These are phyloP conservation scores for Varecia variegata DNA, from an alignment of 2,797 vertebrate species.

Conservation along the genomic window DNA sequence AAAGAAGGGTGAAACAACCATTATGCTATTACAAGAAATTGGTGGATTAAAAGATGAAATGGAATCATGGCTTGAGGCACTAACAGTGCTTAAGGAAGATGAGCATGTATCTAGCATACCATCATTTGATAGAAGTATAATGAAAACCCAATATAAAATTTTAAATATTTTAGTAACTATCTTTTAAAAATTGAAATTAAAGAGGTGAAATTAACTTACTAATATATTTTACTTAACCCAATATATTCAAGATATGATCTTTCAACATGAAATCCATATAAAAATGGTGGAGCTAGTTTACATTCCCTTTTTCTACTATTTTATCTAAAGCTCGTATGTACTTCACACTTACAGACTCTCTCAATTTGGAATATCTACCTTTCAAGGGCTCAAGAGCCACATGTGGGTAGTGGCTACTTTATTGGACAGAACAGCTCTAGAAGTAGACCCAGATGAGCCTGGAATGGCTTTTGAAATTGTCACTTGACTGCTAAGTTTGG, in stretches of 20 bases:
- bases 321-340: neutral
- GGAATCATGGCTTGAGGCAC: neutral
- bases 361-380: neutral
- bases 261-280: neutral
- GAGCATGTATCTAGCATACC: neutral
- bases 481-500: neutral
- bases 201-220: neutral
- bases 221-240: neutral
- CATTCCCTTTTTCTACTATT: neutral
- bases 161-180: neutral
- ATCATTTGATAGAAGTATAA: neutral
- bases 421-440: neutral
- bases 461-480: neutral
- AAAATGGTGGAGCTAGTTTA: neutral
- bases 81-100: neutral
- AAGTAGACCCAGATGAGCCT: neutral
- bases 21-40: neutral
- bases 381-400: neutral
- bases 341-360: neutral
- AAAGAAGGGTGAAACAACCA: neutral
- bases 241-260: neutral
- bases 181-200: neutral
- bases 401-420: rapidly evolving
- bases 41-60: neutral
- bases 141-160: neutral